Base-by-base conservation (phyloP, 2,797 vertebrate genomes). In the Sebastes flavidus region DNA sequence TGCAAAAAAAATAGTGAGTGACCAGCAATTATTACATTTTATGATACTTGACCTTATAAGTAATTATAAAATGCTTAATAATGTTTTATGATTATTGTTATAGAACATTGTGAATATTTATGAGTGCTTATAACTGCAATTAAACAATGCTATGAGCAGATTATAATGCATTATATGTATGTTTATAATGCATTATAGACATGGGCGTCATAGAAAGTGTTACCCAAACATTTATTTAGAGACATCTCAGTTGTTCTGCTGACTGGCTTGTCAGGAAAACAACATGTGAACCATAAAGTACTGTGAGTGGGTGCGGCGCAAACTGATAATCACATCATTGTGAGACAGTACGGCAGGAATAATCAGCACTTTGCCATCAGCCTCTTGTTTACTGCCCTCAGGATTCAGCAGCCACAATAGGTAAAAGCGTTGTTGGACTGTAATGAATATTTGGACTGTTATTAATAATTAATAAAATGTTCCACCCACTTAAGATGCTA, bases 381-480 rank as follows among this genome's bases (percentile, higher is more conserved):
- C 29, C 49, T 90, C 58, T 58, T 82, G 81, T 88, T 88, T 83
- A 86, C 86, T 77, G 88, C 70, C 77, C 72, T 81, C 22, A 72
- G 68, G 56, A 86, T 81, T 84, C 75, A 80, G 72, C 65, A 87
- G 80, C 80, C 80, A 87, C 88, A 89, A 56, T 54, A 85, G 72
- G 81, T 90, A 90, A 91, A 88, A 92, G 89, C 56, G 29, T 71
- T 78, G 78, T 59, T 80, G 84, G 87, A 82, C 75, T 85, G 75
- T 88, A 88, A 92, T 87, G 75, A 92, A 90, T 87, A 87, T 88
- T 87, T 90, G 55, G 81, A 68, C 77, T 80, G 56, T 78, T 81
- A 91, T 95, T 86, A 95, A 95, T 96, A 91, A 95, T 95, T 94
- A 77, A 95, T 95, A 83, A 89, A 91, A 93, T 87, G 78, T 92